These are phyloP conservation scores for Eremophila alpestris DNA, from an alignment of 2,797 vertebrate genomes.

Conservation along the genomic window DNA sequence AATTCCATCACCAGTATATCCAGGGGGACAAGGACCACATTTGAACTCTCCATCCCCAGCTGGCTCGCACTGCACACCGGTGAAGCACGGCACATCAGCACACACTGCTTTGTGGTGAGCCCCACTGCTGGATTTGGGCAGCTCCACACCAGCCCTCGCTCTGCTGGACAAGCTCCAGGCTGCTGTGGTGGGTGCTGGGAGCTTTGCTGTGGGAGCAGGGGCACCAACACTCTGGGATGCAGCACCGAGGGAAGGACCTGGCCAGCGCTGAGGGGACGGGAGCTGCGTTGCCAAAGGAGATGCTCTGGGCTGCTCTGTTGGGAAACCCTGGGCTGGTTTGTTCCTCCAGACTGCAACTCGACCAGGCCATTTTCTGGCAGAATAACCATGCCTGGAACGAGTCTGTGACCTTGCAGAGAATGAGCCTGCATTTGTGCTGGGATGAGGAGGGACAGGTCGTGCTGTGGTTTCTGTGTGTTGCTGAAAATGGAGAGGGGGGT, in stretches of 20 bases:
- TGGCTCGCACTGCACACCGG: constrained; percentile 70
- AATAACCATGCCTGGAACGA: not conserved
- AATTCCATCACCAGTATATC: constrained; percentile 78
- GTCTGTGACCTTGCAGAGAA: not conserved
- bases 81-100: constrained; percentile 68
- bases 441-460: not conserved
- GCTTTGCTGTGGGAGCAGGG: not conserved
- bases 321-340: constrained; percentile 37
- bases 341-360: not conserved
- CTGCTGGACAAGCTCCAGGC: not conserved
- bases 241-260: constrained; percentile 50
- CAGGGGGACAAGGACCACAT: constrained; percentile 79
- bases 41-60: not conserved
- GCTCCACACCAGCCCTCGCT: not conserved
- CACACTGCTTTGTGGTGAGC: not conserved
- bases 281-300: not conserved
- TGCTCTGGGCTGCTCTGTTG: constrained; percentile 5
- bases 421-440: not conserved
- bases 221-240: not conserved
- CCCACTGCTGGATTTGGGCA: not conserved
- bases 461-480: not conserved
- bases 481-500: not conserved
- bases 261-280: constrained; percentile 10
- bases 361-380: not conserved
- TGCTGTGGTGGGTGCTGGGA: not conserved